phyloP scores from a whole-genome alignment of 2,888 invertebrate species.

The Hypselothyrea guttata region DNA sequence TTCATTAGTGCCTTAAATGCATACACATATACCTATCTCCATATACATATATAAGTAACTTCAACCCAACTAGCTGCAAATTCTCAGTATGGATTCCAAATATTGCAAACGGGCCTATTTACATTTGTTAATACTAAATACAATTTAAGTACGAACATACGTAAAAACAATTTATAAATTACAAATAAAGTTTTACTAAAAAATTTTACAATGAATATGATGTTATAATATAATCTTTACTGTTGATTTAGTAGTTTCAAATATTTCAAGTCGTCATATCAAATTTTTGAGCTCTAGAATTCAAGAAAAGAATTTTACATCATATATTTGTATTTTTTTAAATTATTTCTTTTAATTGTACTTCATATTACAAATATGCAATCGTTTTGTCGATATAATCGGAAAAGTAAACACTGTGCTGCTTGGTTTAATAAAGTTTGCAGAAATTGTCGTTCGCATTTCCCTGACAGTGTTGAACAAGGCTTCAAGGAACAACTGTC shows the following conservation, averaged over 20 bases:
- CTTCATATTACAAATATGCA: constrained; percentile 14
- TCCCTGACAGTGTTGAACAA: constrained; percentile 4
- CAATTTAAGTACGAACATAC: constrained; percentile 33
- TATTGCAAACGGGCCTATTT: constrained; percentile 44
- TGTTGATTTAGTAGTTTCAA: too few species aligned
- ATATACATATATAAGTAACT: constrained; percentile 25
- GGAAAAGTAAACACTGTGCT: constrained; percentile 31
- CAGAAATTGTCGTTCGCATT: constrained; percentile 27
- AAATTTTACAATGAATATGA: constrained; percentile 19
- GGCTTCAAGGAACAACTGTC: not conserved
- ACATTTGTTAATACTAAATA: constrained; percentile 36
- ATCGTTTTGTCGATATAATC: constrained; percentile 26
- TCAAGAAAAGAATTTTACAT: too few species aligned
- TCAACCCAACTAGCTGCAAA: constrained; percentile 38
- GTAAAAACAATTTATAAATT: constrained; percentile 25
- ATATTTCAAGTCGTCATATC: too few species aligned
- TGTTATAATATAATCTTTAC: not conserved
- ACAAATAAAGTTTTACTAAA: constrained; percentile 40
- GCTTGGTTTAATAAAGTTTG: constrained; percentile 47
- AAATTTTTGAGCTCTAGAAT: too few species aligned
- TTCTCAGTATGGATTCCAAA: constrained; percentile 52
- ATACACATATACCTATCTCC: constrained; percentile 7
- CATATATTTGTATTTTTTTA: too few species aligned
- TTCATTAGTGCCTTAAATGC: constrained; percentile 39
- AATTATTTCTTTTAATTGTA: too few species aligned